Evolutionary conservation across 2,113 vertebrate species (phyloP).

Genomic region (Semnornis frantzii): DNA sequence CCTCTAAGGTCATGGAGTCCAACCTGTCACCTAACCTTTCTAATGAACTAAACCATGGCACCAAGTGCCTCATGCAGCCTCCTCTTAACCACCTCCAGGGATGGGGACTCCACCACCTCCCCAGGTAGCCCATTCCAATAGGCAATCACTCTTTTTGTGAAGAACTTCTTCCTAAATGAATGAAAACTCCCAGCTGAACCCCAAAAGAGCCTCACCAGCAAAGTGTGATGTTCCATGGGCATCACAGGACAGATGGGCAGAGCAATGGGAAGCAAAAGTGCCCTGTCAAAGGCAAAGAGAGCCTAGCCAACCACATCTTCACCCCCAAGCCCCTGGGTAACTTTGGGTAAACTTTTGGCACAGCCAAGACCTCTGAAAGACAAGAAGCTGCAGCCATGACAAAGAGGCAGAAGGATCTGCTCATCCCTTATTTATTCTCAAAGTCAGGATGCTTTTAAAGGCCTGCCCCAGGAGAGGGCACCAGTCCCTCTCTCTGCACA

Average conservation of each 20-base stretch:
- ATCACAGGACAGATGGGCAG: fast-evolving
- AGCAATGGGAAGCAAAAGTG: not conserved
- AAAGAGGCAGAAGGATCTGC: not conserved
- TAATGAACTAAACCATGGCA: too few relatives aligned
- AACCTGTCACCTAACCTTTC: too few relatives aligned
- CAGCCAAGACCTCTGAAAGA: not conserved
- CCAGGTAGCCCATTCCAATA: too few relatives aligned
- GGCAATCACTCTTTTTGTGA: too few relatives aligned
- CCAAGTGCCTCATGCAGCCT: too few relatives aligned
- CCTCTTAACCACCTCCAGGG: too few relatives aligned
- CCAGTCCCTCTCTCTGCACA: constrained; percentile 40
- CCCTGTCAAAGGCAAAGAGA: not conserved
- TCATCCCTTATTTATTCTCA: not conserved
- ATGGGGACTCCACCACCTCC: too few relatives aligned
- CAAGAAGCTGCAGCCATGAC: not conserved
- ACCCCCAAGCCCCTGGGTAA: not conserved
- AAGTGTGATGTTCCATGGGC: fast-evolving
- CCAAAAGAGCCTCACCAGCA: not conserved
- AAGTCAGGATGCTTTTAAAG: constrained; percentile 50
- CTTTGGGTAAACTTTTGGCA: not conserved
- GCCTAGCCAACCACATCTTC: not conserved
- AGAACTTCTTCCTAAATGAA: not conserved
- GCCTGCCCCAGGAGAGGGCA: constrained; percentile 66
- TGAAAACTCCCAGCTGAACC: not conserved
- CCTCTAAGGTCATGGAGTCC: too few relatives aligned